Base-by-base conservation (phyloP, 2,888 invertebrate species). In the Neelides folsomi region DNA sequence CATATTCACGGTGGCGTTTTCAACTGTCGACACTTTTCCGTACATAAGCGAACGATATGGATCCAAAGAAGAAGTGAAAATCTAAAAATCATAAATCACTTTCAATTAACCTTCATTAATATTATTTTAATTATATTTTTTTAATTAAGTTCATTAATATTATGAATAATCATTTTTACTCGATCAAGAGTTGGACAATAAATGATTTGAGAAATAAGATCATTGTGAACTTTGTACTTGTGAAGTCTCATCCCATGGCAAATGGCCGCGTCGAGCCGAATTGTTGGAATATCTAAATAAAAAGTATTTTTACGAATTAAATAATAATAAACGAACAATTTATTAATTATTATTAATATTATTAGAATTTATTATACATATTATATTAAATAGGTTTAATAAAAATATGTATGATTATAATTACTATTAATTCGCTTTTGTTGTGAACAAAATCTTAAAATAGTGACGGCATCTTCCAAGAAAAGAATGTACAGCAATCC, bases 211-310 rank as follows among this genome's bases (percentile, higher is more conserved):
- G 55, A 50, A 5, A 55, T 37, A 50, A 55, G 52, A 48, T 55
- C 55, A 35, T 48, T 46, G 19, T 55, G 55, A 39, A 55, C 55
- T 40, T 55, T 49, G 44, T 47, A 53, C 18, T 55, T 55, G 34
- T 40, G 10, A 39, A 50, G 53, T 20, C 40, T 36, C 6, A 55
- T 52, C 12, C 55, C 55, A 5, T 38, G 13, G 4, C 52, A 47
- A n/a, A 55, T 53, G 2, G 55, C 55, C 18, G 52, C 53, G 10
- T 50, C 27, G n/a, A 55, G 36, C 2, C 42, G 20, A n/a, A 55
- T 49, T 1, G 53, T 55, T n/a, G 55, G 55, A 34, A 55, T 36
- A 20, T 49, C 55, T 51, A 34, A 12, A 41, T 13, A 46, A 48
- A 39, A 39, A 40, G 27, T 15, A n/a, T 42, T 13, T n/a, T 36